Base-by-base conservation (phyloP, 2,113 vertebrate species). In the Oostethus manadensis region DNA sequence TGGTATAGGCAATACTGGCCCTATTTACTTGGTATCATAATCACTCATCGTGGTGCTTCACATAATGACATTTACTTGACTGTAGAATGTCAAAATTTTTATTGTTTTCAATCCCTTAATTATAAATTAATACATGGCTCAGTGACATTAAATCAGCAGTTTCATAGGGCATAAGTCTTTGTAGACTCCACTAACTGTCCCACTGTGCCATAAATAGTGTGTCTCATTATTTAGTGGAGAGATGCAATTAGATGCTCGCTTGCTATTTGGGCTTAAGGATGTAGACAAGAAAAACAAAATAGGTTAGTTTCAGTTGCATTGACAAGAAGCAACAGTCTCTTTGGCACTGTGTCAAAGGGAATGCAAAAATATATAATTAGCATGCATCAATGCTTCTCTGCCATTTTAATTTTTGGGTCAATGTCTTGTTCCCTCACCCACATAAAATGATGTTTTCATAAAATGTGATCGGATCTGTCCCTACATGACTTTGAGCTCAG, bases 161-260 rank as follows among this genome's bases (percentile, higher is more conserved):
- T 45, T 74, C 33, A 43, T 0, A n/a, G 43, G 43, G 33, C 26
- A 33, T 63, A 16, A 10, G 29, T 35, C 21, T 57, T 42, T 33
- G 46, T 49, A 51, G 62, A 45, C 74, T 68, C 55, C 40, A 56
- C 58, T 78, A 68, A 78, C 75, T 10, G 38, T 71, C 68, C 72
- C 50, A 47, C 8, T 6, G 60, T 76, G 63, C 54, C 20, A 29
- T 69, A 68, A 77, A 81, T 73, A 81, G 26, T 60, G 59, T 48
- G 66, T 74, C 73, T 75, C 73, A 79, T 80, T 80, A 72, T 83
- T 83, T 83, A 76, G 57, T 33, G 43, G 46, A 68, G 74, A 68
- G 71, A 78, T 80, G 64, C 70, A 84, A 86, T 84, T 83, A 81
- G 76, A 74, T 51, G 62, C 73, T 62, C 29, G 26, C 64, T 79